A percentile compares a stretch with the other conserved stretches of the same genome.
phyloP scores from a whole-genome alignment of 2,888 invertebrate species.

The Aspidiotus destructor region DNA sequence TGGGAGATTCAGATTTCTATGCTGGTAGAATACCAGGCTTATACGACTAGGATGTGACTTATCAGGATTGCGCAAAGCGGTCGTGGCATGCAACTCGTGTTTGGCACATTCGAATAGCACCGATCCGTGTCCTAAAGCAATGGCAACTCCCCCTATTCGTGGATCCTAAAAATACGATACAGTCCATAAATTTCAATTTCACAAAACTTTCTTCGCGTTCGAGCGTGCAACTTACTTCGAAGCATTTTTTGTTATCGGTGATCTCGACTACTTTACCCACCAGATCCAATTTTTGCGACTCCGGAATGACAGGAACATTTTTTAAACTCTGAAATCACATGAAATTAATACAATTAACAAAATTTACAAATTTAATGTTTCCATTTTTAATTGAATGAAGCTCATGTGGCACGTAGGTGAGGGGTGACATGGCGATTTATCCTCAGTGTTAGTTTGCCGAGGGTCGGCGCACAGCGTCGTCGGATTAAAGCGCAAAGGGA shows the following conservation, averaged over 20 bases:
- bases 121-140: constrained; percentile 86
- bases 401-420: too few species aligned
- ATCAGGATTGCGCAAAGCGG: constrained; percentile 77
- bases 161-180: constrained; percentile 48
- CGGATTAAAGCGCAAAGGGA: neutral
- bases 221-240: constrained; percentile 45
- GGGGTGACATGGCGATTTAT: too few species aligned
- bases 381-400: too few species aligned
- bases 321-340: constrained; percentile 37
- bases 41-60: constrained; percentile 81
- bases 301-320: constrained; percentile 43
- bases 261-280: constrained; percentile 70
- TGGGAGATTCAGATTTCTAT: constrained; percentile 77
- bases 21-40: constrained; percentile 91
- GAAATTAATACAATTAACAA: neutral
- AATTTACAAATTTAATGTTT: too few species aligned
- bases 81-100: constrained; percentile 92
- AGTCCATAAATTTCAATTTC: too few species aligned
- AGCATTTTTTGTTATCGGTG: constrained; percentile 74
- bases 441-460: too few species aligned
- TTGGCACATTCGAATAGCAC: constrained; percentile 94
- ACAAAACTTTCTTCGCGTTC: too few species aligned
- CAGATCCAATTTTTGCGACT: constrained; percentile 59
- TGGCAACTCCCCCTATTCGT: constrained; percentile 89
- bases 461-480: too few species aligned